Percentiles rank a stretch among this genome's conserved stretches.
phyloP scores from a whole-genome alignment of 2,888 invertebrate genomes.

The Lithophane ornitopus region DNA sequence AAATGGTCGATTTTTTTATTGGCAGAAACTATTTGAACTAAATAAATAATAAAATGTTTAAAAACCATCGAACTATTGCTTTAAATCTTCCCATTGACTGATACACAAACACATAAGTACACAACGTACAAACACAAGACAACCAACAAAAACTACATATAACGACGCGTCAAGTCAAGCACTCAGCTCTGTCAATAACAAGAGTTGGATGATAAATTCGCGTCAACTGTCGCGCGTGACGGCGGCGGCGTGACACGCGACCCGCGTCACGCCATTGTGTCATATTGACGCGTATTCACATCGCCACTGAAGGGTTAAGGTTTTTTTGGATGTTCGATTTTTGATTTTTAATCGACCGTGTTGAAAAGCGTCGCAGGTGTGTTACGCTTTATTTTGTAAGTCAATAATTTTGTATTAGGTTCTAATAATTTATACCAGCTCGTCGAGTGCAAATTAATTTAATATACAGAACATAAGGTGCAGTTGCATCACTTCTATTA shows the following conservation, averaged over 20 bases:
- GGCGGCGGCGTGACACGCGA: slow-evolving; percentile 74
- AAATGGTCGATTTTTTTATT: background rate
- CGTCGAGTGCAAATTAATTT: background rate
- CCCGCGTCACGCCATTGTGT: slow-evolving; percentile 78
- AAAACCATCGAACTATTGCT: background rate
- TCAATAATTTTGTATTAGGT: background rate
- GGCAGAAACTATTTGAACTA: background rate
- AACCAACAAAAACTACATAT: slow-evolving; percentile 52
- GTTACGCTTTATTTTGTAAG: slow-evolving; percentile 6
- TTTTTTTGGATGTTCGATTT: slow-evolving; percentile 71
- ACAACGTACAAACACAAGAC: slow-evolving; percentile 33
- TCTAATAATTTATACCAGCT: background rate
- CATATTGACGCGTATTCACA: slow-evolving; percentile 72
- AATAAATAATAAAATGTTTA: background rate
- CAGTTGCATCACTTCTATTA: background rate
- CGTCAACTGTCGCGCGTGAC: slow-evolving; percentile 72
- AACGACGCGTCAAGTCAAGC: slow-evolving; percentile 58
- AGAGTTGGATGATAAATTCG: slow-evolving; percentile 79
- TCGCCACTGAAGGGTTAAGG: slow-evolving; percentile 69
- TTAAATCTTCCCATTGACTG: background rate
- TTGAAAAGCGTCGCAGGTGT: slow-evolving; percentile 30
- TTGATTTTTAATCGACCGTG: slow-evolving; percentile 58
- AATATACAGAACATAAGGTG: background rate
- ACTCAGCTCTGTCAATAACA: slow-evolving; percentile 78
- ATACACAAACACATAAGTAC: background rate